Base-by-base conservation (phyloP, 2,113 vertebrate species). In the Passer domesticus region DNA sequence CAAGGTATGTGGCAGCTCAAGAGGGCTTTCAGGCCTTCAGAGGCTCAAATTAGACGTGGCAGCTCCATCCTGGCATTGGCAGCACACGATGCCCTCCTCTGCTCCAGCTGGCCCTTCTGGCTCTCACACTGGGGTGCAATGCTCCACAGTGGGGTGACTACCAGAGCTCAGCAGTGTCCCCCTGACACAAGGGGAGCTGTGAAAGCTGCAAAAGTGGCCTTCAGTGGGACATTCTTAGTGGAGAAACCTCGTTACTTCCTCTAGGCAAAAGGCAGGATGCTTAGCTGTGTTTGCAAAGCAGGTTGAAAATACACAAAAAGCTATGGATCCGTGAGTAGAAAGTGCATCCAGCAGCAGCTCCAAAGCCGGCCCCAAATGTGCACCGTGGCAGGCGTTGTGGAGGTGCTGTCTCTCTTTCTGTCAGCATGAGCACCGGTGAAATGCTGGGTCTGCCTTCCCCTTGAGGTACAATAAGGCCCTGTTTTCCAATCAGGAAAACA, bases 321-420 rank as follows among this genome's bases (percentile, higher is more conserved):
- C 27, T 73, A 16, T 41, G 47, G 66, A 60, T 86, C 55, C 1
- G 0, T 12, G 44, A 63, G 16, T 5, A 64, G 46, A 74, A 55
- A 33, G 49, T 19, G 56, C 50, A 50, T 69, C 60, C 55, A 46
- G 60, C 60, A 74, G 49, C 1, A 2, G 28, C 44, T 78, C 66
- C 55, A 25, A 27, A 41, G 49, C 49, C 64, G 59, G 59, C 15
- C 37, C 50, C 7, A 2, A 35, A 33, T 15, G 52, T 4, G 5
- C 46, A 13, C 19, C 0, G 0, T 35, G 55, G 24, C 55, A 69
- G 44, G 33, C 1, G 0, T 10, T 84, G 33, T 1, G 10, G 49
- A 89, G 31, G 27, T 33, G 21, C 44, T 78, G 44, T 35, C 22
- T 60, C 24, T 72, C 24, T 12, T 27, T 46, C 55, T 64, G 33